Evolutionary conservation across 2,888 invertebrate species (phyloP).

Genomic region (Oasisia sp.): DNA sequence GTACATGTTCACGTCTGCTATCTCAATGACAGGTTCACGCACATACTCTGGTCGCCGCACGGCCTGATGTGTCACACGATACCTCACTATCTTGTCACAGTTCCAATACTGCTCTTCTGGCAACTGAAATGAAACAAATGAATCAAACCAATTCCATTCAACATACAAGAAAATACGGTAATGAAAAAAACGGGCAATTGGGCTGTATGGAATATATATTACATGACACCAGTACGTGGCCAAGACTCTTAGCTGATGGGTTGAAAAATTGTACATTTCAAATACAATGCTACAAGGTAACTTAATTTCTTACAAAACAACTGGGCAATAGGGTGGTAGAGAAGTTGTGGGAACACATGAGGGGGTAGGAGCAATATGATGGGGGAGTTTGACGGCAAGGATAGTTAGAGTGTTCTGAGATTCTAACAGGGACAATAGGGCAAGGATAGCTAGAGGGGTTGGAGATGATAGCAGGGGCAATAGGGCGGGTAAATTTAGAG

Average conservation of each 20-base stretch:
- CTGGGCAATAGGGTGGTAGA: neutral
- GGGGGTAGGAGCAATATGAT: neutral
- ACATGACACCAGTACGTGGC: too few species aligned
- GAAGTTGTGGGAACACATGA: too few species aligned
- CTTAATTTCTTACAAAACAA: neutral
- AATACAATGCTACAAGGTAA: too few species aligned
- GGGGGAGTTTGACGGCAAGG: too few species aligned
- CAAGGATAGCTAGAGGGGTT: too few species aligned
- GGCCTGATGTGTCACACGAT: slow-evolving; percentile 31
- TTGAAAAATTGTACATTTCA: too few species aligned
- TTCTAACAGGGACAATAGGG: too few species aligned
- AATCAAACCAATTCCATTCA: neutral
- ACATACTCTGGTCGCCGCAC: slow-evolving; percentile 17
- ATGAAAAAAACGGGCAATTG: neutral
- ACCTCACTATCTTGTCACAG: slow-evolving; percentile 34
- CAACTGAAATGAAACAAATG: neutral
- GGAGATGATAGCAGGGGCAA: too few species aligned
- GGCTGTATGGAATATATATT: neutral
- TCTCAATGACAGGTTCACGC: neutral
- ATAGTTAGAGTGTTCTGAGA: too few species aligned
- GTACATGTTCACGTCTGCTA: slow-evolving; percentile 37
- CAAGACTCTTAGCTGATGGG: too few species aligned
- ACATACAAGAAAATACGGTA: neutral
- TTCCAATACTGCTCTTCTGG: slow-evolving; percentile 24
- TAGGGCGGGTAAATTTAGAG: neutral